Evolutionary conservation across 2,797 vertebrate genomes (phyloP), one percentile per base, ranked within the genome.

Genomic region (Australoheros facetus): DNA sequence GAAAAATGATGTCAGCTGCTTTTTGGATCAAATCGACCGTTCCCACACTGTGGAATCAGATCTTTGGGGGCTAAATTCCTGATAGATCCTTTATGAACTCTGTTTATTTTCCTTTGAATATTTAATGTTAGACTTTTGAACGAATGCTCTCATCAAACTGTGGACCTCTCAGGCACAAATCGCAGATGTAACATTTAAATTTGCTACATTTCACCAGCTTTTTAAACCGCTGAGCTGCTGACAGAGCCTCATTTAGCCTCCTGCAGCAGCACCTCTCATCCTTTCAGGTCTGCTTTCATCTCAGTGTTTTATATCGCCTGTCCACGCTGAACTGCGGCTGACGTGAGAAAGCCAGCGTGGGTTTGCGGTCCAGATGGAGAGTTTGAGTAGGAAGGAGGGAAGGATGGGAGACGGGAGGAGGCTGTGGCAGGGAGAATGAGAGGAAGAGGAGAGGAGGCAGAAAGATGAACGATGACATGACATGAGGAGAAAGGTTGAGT

Each of bases 331-430:
- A 64, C 76, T 74, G 79, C 10, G 56, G 81, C 75, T 66, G 75
- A 84, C 42, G 73, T 42, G 80, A 84, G 84, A 78, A 83, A 74
- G 37, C 64, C 76, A 34, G 30, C 32, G 73, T 79, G 39, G 69
- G 79, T 74, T 83, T 88, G 82, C 21, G 79, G 86, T 85, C 89
- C 85, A 74, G 82, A 79, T 79, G 83, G 78, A 80, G 85, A 69
- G 80, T 57, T 12, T n/a, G 69, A 73, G 78, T 11, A 23, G 75
- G 71, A 77, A 14, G 66, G 70, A 71, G 74, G 51, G 62, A 64
- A 73, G 58, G 64, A 71, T 70, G 79, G 73, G 82, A 66, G 48
- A 55, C 51, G 78, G 59, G 54, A 57, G 77, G 83, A 78, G 78
- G 82, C 55, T 75, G 53, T 62, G 82, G 78, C 42, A 2, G 54